Conservation (phyloP, 2,113 vertebrate genomes). For the Poicephalus meyeri region DNA sequence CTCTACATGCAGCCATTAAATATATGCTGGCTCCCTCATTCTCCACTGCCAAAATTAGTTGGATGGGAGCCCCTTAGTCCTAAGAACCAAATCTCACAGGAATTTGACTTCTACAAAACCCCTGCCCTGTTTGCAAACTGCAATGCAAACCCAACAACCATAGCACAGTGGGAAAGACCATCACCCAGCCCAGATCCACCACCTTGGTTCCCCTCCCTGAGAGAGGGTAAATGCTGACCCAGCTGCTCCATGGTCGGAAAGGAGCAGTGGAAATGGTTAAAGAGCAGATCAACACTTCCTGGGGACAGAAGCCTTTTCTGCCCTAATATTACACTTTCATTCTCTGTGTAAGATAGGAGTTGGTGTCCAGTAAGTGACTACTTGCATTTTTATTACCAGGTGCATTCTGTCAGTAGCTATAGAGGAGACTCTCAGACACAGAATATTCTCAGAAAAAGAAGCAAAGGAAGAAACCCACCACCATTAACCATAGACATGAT, state of each 20-base stretch:
- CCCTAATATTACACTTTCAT: background rate
- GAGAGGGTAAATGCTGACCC: background rate
- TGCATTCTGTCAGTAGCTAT: background rate
- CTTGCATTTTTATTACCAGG: background rate
- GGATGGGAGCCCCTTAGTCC: background rate
- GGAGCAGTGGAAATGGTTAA: background rate
- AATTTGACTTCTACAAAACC: background rate
- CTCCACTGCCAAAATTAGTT: background rate
- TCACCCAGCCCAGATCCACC: background rate
- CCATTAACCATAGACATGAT: background rate
- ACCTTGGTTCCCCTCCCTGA: background rate
- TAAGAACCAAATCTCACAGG: rapidly evolving
- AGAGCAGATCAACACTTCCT: background rate
- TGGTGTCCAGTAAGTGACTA: background rate
- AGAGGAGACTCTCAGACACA: background rate
- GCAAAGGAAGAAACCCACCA: background rate
- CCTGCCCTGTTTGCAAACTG: rapidly evolving
- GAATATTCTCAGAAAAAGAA: background rate
- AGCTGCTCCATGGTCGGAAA: background rate
- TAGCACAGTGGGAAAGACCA: background rate
- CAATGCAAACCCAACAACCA: background rate
- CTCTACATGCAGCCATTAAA: background rate
- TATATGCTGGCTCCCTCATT: background rate
- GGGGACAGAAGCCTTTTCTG: background rate
- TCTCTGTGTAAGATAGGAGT: background rate